Conservation (phyloP, 1,140 invertebrate genomes). For the Anagrus nilaparvatae region DNA sequence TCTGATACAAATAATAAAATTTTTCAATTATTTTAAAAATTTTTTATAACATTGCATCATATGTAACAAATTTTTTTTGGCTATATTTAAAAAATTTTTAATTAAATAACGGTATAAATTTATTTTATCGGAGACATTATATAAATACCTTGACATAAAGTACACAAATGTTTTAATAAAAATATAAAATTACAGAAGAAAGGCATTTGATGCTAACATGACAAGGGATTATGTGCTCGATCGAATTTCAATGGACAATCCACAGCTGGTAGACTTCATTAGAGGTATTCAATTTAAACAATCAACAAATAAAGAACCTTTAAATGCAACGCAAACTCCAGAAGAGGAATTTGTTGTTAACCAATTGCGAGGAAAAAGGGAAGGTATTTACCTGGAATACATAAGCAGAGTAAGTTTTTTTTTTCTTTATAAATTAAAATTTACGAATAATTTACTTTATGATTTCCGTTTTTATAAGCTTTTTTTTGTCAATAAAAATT, state of each 20-base stretch:
- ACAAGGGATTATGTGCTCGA: constrained; percentile 62
- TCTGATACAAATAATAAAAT: too few species aligned
- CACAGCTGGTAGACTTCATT: constrained; percentile 60
- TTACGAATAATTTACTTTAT: too few species aligned
- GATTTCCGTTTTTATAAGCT: not conserved
- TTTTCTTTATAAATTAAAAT: too few species aligned
- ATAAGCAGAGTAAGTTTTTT: constrained; percentile 37
- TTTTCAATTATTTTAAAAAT: too few species aligned
- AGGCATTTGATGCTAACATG: constrained; percentile 50
- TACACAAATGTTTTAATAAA: too few species aligned
- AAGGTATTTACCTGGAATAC: constrained; percentile 45
- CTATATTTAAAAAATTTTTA: too few species aligned
- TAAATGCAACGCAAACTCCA: constrained; percentile 34
- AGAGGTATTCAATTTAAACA: constrained; percentile 49
- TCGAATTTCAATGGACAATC: constrained; percentile 60
- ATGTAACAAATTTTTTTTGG: too few species aligned
- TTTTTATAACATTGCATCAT: too few species aligned
- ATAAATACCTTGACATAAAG: too few species aligned
- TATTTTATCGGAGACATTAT: too few species aligned
- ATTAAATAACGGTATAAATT: too few species aligned
- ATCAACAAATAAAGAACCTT: constrained; percentile 34
- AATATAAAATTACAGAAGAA: constrained; percentile 36
- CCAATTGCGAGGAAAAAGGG: constrained; percentile 39
- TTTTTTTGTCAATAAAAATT: not conserved
- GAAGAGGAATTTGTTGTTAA: constrained; percentile 40